These are phyloP conservation scores for Ptyas mucosa DNA, from an alignment of 2,113 vertebrate genomes.

Conservation along the genomic window DNA sequence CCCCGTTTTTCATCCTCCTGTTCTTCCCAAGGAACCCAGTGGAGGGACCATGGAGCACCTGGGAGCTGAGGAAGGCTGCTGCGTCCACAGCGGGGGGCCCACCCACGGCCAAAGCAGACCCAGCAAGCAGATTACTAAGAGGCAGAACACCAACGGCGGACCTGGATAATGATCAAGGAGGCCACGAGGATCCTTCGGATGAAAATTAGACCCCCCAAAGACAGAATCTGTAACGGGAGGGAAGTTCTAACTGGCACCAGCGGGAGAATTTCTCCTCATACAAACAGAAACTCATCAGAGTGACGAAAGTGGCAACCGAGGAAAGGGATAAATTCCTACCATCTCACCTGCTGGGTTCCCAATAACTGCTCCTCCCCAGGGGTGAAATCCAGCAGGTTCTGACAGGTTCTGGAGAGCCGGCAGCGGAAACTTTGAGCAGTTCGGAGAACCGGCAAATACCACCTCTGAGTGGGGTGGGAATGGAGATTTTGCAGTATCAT, in stretches of 20 bases:
- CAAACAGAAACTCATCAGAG: neutral
- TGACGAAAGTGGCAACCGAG: rapidly evolving
- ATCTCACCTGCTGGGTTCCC: neutral
- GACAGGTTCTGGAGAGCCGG: too few relatives aligned
- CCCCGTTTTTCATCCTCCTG: neutral
- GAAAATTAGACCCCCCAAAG: neutral
- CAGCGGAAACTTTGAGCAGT: too few relatives aligned
- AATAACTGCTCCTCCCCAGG: neutral
- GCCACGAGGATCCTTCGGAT: too few relatives aligned
- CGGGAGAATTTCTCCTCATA: neutral
- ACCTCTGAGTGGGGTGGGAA: too few relatives aligned
- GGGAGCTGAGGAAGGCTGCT: neutral
- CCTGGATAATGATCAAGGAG: neutral
- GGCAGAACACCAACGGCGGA: too few relatives aligned
- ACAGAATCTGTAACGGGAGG: neutral
- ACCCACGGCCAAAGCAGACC: neutral
- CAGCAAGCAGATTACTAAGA: neutral
- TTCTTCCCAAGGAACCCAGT: neutral
- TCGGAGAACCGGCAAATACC: too few relatives aligned
- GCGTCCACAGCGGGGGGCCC: neutral
- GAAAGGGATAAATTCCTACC: neutral
- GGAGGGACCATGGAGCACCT: too few relatives aligned
- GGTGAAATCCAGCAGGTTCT: too few relatives aligned
- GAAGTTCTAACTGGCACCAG: neutral
- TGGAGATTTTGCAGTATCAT: too few relatives aligned